Conservation (phyloP, 2,113 vertebrate species). For the Pampusana beccarii region DNA sequence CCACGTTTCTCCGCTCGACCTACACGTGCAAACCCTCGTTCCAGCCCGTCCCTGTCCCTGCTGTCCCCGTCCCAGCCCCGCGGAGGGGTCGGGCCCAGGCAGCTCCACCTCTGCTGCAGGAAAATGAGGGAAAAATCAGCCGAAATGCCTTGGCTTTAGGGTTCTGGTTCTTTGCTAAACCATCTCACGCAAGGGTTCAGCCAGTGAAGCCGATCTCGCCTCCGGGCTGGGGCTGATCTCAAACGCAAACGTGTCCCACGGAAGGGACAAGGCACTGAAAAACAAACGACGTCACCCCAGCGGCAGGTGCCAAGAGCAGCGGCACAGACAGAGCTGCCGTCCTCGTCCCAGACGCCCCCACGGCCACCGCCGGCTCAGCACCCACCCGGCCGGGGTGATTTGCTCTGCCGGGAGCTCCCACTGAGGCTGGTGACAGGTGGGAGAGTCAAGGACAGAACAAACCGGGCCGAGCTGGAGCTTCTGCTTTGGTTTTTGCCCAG, state of each 20-base stretch:
- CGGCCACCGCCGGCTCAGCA: too few relatives aligned
- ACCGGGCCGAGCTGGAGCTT: background rate
- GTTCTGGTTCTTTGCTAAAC: background rate
- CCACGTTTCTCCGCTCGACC: background rate
- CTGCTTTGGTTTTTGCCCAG: background rate
- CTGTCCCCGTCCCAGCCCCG: too few relatives aligned
- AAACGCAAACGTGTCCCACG: background rate
- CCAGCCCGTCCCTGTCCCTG: background rate
- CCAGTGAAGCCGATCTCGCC: background rate
- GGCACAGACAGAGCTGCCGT: background rate
- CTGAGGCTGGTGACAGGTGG: too few relatives aligned
- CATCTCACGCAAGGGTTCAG: background rate
- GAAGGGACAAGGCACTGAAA: conserved; percentile 71
- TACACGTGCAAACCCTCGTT: background rate
- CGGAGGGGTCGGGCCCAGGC: background rate
- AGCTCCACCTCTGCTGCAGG: background rate
- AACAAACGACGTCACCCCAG: background rate
- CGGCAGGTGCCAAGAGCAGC: background rate
- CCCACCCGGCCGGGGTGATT: too few relatives aligned
- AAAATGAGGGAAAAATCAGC: background rate
- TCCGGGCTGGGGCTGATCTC: background rate
- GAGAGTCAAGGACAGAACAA: background rate
- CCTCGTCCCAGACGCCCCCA: rapidly evolving
- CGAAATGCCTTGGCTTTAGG: background rate
- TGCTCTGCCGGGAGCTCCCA: background rate